Evolutionary conservation across 1,140 invertebrate genomes (phyloP).

Genomic region (Portunus trituberculatus): DNA sequence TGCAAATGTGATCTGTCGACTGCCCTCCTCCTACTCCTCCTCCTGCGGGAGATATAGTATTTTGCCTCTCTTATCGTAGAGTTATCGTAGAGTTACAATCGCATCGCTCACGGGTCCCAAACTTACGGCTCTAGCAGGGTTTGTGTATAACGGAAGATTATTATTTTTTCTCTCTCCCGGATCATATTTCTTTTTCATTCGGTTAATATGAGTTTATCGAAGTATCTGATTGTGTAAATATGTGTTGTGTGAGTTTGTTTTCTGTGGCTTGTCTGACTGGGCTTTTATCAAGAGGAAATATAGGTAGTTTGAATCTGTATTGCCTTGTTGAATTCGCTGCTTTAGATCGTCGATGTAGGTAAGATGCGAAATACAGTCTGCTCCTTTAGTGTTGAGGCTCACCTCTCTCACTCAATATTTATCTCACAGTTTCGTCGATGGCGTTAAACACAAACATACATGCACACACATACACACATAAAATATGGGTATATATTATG

Average conservation of each 20-base stretch:
- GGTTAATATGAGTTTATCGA: not conserved
- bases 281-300: too few species aligned
- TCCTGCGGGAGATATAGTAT: not conserved
- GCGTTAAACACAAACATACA: too few species aligned
- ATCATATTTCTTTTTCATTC: not conserved
- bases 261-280: not conserved
- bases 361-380: too few species aligned
- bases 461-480: too few species aligned
- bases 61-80: not conserved
- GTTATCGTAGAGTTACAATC: not conserved
- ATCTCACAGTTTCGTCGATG: too few species aligned
- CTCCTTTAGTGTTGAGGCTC: too few species aligned
- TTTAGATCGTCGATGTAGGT: too few species aligned
- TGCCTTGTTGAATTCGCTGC: too few species aligned
- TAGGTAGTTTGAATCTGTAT: too few species aligned
- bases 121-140: not conserved
- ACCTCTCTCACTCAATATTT: too few species aligned
- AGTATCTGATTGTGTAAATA: not conserved
- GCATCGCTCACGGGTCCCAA: not conserved
- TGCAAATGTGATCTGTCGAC: constrained; percentile 6
- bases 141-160: not conserved
- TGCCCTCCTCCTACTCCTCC: too few species aligned
- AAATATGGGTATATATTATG: too few species aligned
- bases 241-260: not conserved
- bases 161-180: not conserved